Percentiles rank a stretch among this genome's conserved stretches.
Evolutionary conservation across 2,888 invertebrate species (phyloP).

Genomic region (Megaustenia siamemsis): DNA sequence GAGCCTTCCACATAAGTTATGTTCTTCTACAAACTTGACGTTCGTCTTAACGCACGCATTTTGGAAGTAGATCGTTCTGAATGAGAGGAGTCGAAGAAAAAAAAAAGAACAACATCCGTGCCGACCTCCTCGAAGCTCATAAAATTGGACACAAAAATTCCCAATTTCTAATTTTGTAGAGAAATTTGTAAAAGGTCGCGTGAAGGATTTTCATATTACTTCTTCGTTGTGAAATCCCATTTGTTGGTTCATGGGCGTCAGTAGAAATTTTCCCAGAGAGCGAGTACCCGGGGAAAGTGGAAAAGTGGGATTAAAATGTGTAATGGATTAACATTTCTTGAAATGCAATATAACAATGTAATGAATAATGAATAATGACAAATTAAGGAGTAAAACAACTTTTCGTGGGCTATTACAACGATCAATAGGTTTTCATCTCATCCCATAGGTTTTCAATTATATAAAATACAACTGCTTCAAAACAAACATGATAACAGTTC

Average conservation of each 20-base stretch:
- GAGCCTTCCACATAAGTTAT: background rate
- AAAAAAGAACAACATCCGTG: background rate
- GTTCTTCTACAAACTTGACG: background rate
- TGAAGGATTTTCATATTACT: slow-evolving; percentile 40
- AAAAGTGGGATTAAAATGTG: too few species aligned
- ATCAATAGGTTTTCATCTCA: too few species aligned
- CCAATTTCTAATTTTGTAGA: slow-evolving; percentile 38
- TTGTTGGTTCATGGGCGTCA: background rate
- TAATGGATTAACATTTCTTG: too few species aligned
- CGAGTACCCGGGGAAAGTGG: too few species aligned
- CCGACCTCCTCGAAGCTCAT: slow-evolving; percentile 7
- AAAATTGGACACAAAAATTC: slow-evolving; percentile 32
- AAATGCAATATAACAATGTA: too few species aligned
- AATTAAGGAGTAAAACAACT: too few species aligned
- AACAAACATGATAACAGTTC: too few species aligned
- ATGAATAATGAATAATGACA: too few species aligned
- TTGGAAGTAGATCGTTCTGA: background rate
- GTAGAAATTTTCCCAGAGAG: too few species aligned
- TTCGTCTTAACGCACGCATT: background rate
- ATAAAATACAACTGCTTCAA: too few species aligned
- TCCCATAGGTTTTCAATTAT: too few species aligned
- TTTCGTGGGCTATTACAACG: too few species aligned
- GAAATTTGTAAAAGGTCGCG: slow-evolving; percentile 36
- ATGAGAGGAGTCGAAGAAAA: background rate
- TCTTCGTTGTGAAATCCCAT: background rate